Evolutionary conservation across 2,888 invertebrate genomes (phyloP), one percentile per base, ranked within the genome.

Genomic region (Catocala fraxini): DNA sequence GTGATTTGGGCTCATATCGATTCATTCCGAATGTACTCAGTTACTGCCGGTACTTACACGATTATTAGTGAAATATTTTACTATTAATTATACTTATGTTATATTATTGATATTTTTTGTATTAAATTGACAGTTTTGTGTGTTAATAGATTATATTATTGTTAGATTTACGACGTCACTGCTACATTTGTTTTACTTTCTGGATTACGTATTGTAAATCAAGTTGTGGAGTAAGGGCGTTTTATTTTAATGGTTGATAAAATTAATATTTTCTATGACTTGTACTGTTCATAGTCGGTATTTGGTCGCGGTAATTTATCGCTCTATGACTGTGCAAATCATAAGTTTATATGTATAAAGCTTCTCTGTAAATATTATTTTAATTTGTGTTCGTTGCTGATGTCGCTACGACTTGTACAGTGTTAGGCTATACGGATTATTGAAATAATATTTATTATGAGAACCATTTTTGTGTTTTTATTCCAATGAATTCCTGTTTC

Each of bases 351-450:
- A 42, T 62, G 75, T 72, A 67, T 76, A 79, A 79, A 71, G 65
- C 43, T 79, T 91, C 90, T 91, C 88, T 91, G 89, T 93, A 91
- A 93, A 93, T 93, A 92, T 93, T 93, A 92, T 93, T 93, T 93
- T 88, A 80, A 87, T 84, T 77, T 75, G 74, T 82, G 80, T 83
- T 81, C 75, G 82, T 82, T 74, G 72, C 73, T 68, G 74, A 73
- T 79, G 81, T 84, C 85, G 80, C 71, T 77, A 75, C 45, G 61
- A 70, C 71, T 77, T 89, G 87, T 89, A 89, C 80, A 83, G 85
- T 85, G 75, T 79, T 87, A 86, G 86, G 87, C 82, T 86, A 79
- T 75, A 81, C 80, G 82, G 78, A 85, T 82, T 88, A 81, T 91
- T 93, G 87, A 91, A 93, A 93, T 93, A 92, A 93, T 93, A 93